Evolutionary conservation across 2,888 invertebrate species (phyloP).

Genomic region (Apamea anceps): DNA sequence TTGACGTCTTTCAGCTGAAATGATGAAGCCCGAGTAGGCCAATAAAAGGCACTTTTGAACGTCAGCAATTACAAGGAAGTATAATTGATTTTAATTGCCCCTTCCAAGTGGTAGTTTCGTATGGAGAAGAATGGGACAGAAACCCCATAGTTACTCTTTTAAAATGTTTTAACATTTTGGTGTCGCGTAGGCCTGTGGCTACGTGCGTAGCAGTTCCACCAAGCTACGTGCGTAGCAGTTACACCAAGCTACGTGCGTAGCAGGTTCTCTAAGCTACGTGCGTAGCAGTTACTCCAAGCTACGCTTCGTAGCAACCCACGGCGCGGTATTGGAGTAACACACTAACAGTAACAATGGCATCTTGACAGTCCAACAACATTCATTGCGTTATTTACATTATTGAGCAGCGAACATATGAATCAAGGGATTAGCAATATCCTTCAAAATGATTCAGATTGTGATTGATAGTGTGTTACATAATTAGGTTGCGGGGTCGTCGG

Average conservation of each 20-base stretch:
- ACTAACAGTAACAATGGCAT: too few relatives aligned
- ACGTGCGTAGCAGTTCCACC: not conserved
- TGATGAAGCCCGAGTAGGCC: not conserved
- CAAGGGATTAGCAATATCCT: too few relatives aligned
- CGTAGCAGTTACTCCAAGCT: not conserved
- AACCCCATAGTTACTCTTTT: not conserved
- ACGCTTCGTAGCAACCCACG: slow-evolving; percentile 9
- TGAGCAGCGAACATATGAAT: too few relatives aligned
- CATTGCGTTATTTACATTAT: too few relatives aligned
- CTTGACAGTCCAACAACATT: too few relatives aligned
- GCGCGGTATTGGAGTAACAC: too few relatives aligned
- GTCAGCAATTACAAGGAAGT: not conserved
- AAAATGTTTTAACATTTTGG: not conserved
- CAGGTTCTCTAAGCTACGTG: not conserved
- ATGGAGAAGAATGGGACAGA: not conserved
- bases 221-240: slow-evolving; percentile 10
- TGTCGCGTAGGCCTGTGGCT: slow-evolving; percentile 4
- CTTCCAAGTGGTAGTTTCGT: not conserved
- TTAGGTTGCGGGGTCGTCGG: not conserved
- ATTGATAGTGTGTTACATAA: not conserved
- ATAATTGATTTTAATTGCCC: not conserved
- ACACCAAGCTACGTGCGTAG: slow-evolving; percentile 9
- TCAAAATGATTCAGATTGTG: too few relatives aligned
- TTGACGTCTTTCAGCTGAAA: too few relatives aligned
- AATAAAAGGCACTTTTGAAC: not conserved